Evolutionary conservation across 2,113 vertebrate genomes (phyloP), one percentile per base, ranked within the genome.

Genomic region (Proteles cristata): DNA sequence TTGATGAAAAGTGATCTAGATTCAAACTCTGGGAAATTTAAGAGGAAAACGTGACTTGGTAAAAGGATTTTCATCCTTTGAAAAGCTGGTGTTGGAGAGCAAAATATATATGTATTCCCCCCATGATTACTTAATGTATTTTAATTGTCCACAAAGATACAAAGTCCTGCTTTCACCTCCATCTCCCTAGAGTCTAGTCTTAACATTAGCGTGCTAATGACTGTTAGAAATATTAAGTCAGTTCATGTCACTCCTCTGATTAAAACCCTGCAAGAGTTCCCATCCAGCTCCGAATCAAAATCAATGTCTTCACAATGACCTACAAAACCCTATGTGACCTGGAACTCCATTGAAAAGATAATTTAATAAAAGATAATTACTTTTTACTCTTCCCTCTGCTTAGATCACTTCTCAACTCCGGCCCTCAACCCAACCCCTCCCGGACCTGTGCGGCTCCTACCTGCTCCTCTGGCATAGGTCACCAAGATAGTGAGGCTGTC

Each of bases 141-240:
- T 92, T 83, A 83, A 66, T 93, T 93, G 58, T 81, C 26, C 61
- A 61, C 7, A 88, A 95, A 97, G 53, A 66, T 86, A 86, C 4
- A 90, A 93, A 74, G n/a, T 79, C 12, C 5, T 80, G 7, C 48
- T 93, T 88, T 93, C 1, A n/a, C 48, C 14, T 88, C 19, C n/a
- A 3, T 88, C 16, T 48, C 21, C n/a, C 33, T 28, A 12, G 26
- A 66, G 43, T 77, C 53, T 88, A 50, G 33, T 74, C 21, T 93
- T 23, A 48, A 73, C 11, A 31, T 88, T 66, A 63, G 23, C 43
- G 23, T 96, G 48, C 9, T 58, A 73, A 97, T 68, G 11, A 50
- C 48, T 96, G 91, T 96, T 17, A 45, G 82, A 77, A 91, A 73
- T 73, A 97, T 92, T 77, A 95, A 89, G 31, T 68, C 68, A 25